phyloP scores from a whole-genome alignment of 2,888 invertebrate species.

The Tineola bisselliella region DNA sequence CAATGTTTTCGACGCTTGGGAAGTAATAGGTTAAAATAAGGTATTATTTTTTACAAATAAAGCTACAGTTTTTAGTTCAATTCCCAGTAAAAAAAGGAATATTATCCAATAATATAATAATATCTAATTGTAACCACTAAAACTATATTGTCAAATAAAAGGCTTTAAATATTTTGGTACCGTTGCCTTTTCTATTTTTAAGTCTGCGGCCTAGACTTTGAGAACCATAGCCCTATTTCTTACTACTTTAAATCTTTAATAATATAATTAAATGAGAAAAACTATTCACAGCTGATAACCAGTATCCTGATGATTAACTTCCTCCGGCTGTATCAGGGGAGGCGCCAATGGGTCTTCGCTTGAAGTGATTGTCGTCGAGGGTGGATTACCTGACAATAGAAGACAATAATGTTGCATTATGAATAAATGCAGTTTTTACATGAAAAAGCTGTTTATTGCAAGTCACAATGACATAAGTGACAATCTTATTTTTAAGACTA shows the following conservation, averaged over 20 bases:
- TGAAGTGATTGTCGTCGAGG: slow-evolving; percentile 49
- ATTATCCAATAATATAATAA: neutral
- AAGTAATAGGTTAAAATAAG: no score
- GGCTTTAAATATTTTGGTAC: neutral
- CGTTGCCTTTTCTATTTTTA: neutral
- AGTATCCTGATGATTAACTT: slow-evolving; percentile 31
- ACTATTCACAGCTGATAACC: slow-evolving; percentile 48
- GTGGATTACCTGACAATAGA: slow-evolving; percentile 35
- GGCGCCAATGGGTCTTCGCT: slow-evolving; percentile 52
- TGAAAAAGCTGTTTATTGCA: no score
- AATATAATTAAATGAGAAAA: neutral
- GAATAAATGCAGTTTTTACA: no score
- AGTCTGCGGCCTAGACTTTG: neutral
- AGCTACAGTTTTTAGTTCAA: neutral
- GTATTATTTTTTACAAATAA: no score
- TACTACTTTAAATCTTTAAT: neutral
- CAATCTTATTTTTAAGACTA: no score
- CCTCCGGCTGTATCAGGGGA: slow-evolving; percentile 42
- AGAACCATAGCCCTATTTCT: no score
- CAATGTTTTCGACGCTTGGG: no score
- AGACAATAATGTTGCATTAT: neutral
- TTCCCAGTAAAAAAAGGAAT: neutral
- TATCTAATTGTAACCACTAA: neutral
- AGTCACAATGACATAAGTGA: no score
- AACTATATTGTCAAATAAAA: neutral